phyloP scores from a whole-genome alignment of 2,113 vertebrate species.

The Lota lota region DNA sequence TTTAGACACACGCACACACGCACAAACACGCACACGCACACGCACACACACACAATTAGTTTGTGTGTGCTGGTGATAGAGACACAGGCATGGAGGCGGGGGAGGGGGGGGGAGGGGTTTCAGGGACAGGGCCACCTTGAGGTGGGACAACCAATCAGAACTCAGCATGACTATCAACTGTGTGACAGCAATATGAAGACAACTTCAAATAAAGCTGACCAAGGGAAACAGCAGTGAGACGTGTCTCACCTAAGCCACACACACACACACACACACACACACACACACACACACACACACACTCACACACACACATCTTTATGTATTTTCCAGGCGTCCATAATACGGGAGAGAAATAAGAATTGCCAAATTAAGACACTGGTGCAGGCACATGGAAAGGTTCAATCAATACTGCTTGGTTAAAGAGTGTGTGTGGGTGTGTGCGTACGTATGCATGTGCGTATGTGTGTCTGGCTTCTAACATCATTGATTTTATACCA shows the following conservation, averaged over 20 bases:
- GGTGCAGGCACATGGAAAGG: slow-evolving; percentile 5
- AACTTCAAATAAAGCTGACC: neutral
- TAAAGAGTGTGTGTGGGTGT: neutral
- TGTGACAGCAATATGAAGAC: neutral
- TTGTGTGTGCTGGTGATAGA: neutral
- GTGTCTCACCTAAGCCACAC: neutral
- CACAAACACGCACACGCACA: neutral
- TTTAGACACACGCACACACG: too few species aligned
- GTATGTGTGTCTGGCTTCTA: slow-evolving; percentile 2
- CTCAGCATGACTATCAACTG: slow-evolving; percentile 7
- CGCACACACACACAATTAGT: neutral
- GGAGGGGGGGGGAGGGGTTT: neutral
- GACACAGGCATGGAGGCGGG: slow-evolving; percentile 6
- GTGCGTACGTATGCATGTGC: slow-evolving; percentile 1
- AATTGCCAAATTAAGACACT: too few species aligned
- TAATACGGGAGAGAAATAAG: neutral
- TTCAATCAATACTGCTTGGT: slow-evolving; percentile 15
- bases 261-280: neutral
- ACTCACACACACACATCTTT: slow-evolving; percentile 1
- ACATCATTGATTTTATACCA: slow-evolving; percentile 45
- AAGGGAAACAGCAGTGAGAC: neutral
- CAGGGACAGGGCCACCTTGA: slow-evolving; percentile 46
- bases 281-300: slow-evolving; percentile 8
- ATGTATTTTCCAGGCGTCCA: neutral
- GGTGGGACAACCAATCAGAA: slow-evolving; percentile 36